These are phyloP conservation scores for Micrastur ruficollis DNA, from an alignment of 2,797 vertebrate species.

Conservation along the genomic window DNA sequence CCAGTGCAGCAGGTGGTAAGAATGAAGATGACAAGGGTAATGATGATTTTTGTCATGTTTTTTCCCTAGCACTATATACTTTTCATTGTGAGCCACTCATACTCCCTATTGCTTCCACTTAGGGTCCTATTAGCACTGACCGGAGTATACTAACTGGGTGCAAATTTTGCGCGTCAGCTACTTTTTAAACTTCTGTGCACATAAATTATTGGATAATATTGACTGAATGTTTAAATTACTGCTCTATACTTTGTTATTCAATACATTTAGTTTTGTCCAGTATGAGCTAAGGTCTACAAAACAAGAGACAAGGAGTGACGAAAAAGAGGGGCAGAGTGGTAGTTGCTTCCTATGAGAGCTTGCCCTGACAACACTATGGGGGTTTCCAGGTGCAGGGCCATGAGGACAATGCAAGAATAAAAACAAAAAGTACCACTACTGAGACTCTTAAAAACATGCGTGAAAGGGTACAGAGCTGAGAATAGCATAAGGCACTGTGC, in stretches of 20 bases:
- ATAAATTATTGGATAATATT: not conserved
- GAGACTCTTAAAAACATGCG: not conserved
- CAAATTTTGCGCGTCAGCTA: not conserved
- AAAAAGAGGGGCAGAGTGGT: not conserved
- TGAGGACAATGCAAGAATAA: not conserved
- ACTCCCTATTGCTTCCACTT: not conserved
- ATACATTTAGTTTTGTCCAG: not conserved
- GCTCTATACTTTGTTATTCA: not conserved
- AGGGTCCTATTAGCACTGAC: not conserved
- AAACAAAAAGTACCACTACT: not conserved
- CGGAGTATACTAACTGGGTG: not conserved
- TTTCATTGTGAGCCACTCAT: not conserved
- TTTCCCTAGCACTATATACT: not conserved
- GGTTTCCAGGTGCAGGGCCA: not conserved
- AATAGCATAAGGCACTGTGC: not conserved
- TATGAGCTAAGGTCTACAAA: not conserved
- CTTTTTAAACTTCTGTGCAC: not conserved
- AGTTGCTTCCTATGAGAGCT: not conserved
- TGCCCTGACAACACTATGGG: fast-evolving
- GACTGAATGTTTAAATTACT: not conserved
- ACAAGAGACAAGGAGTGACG: not conserved
- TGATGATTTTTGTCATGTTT: not conserved
- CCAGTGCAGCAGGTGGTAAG: not conserved
- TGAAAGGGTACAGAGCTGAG: not conserved
- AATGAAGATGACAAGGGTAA: not conserved